Conservation (phyloP, 2,797 vertebrate species). For the Zalophus californianus region DNA sequence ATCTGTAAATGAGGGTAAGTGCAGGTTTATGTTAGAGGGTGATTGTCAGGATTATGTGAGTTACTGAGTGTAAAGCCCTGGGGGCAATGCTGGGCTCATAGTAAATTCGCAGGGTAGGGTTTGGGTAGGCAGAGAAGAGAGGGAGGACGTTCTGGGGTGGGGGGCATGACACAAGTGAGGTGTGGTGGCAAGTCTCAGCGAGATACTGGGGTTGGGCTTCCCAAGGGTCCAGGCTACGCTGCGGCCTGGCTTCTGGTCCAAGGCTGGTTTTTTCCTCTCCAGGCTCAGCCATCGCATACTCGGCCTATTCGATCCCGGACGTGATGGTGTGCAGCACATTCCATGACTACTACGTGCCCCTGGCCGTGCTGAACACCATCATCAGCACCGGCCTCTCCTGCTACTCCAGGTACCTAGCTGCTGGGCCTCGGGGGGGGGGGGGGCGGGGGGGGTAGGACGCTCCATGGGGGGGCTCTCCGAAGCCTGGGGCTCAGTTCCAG, state of each 20-base stretch:
- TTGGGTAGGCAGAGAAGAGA: background rate
- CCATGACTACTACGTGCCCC: slow-evolving; percentile 90
- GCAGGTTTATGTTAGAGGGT: background rate
- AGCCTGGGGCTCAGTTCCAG: background rate
- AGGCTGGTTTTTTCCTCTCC: slow-evolving; percentile 30
- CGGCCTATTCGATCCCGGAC: slow-evolving; percentile 92
- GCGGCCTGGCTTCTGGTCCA: background rate
- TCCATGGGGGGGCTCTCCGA: fast-evolving
- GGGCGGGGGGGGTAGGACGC: no score
- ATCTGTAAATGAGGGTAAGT: background rate
- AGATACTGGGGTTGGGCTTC: background rate
- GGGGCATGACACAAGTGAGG: fast-evolving
- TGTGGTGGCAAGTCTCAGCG: background rate
- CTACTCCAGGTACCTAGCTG: slow-evolving; percentile 93
- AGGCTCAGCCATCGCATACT: slow-evolving; percentile 96
- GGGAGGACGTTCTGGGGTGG: background rate
- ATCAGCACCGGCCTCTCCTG: slow-evolving; percentile 92
- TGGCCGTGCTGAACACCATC: slow-evolving; percentile 90
- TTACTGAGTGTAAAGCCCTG: background rate
- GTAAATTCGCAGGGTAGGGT: background rate
- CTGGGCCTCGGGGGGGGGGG: fast-evolving
- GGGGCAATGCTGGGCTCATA: background rate
- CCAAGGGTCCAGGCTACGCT: fast-evolving
- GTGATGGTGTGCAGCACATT: slow-evolving; percentile 91
- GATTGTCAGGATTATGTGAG: background rate